Evolutionary conservation across 2,113 vertebrate species (phyloP), one percentile per base, ranked within the genome.

Genomic region (Semicossyphus pulcher): DNA sequence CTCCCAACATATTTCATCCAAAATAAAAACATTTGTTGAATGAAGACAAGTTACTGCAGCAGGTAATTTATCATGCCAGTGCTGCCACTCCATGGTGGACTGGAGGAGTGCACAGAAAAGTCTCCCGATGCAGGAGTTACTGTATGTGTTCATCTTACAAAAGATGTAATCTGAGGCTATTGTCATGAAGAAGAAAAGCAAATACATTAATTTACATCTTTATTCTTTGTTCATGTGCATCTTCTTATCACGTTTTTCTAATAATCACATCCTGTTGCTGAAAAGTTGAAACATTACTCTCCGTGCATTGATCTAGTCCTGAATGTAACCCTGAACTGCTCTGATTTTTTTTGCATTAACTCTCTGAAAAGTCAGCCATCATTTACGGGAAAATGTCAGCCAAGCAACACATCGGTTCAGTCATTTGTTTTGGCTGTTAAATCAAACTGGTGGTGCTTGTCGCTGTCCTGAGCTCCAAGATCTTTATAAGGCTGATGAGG

Each of bases 51-150:
- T 7, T 10, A 7, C 7, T 47, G 48, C 44, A 10, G 18, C 15
- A 5, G 21, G 7, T 49, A 34, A 62, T 78, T 84, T 69, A 31
- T 56, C 47, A 66, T 61, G 66, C 51, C 31, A 63, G 67, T 88
- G 78, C 88, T 88, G 86, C 88, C 87, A 60, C 78, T 31, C 12
- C 1, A 29, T 89, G 91, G 87, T 52, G 0, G 26, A 74, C 11
- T n/a, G 20, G 61, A 64, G 81, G 12, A 85, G 12, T 82, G 67
- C 80, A 84, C 23, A 18, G 21, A n/a, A 58, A 7, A 42, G 36
- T 14, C 14, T 61, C 5, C 10, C n/a, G 12, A 2, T 53, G 16
- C 26, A 68, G 7, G 4, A 28, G 4, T 2, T 6, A n/a, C n/a
- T n/a, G n/a, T n/a, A 6, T 42, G 26, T 9, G 14, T 25, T 34